phyloP scores from a whole-genome alignment of 2,888 invertebrate genomes.

The Slavum lentiscoides region DNA sequence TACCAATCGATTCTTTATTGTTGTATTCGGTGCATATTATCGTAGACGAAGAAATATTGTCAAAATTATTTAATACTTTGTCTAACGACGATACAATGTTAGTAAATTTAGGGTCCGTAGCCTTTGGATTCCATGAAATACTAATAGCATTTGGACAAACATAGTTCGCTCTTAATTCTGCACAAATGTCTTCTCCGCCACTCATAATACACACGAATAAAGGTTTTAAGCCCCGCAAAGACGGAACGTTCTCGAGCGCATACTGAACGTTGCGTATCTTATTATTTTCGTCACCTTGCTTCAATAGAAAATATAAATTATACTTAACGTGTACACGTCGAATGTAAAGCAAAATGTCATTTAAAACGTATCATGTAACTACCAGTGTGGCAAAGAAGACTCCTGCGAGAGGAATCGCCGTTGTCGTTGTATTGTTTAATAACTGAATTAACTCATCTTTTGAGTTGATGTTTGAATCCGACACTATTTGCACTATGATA shows the following conservation, averaged over 20 bases:
- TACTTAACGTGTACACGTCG: not conserved
- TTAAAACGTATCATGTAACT: not conserved
- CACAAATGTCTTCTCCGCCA: conserved; percentile 5
- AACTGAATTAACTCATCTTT: conserved; percentile 27
- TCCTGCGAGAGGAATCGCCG: conserved; percentile 6
- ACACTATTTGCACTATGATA: conserved; percentile 15
- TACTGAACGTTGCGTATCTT: conserved; percentile 29
- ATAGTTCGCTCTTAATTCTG: conserved; percentile 7
- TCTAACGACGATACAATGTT: conserved; percentile 8
- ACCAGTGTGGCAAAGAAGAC: conserved; percentile 30
- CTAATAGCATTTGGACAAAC: conserved; percentile 24
- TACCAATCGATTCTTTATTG: conserved; percentile 9
- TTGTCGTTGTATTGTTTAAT: conserved; percentile 11
- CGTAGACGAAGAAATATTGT: not conserved
- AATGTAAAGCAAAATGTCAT: not conserved
- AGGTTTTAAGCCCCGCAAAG: not conserved
- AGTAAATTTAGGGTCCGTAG: not conserved
- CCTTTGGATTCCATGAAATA: conserved; percentile 17
- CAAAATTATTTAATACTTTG: conserved; percentile 5
- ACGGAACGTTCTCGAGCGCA: not conserved
- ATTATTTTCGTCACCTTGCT: conserved; percentile 8
- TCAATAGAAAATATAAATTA: not conserved
- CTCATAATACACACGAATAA: conserved; percentile 33
- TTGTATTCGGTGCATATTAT: conserved; percentile 27
- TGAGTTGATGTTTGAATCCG: conserved; percentile 29